phyloP scores from a whole-genome alignment of 2,888 invertebrate species.

The Erpobdella octoculata region DNA sequence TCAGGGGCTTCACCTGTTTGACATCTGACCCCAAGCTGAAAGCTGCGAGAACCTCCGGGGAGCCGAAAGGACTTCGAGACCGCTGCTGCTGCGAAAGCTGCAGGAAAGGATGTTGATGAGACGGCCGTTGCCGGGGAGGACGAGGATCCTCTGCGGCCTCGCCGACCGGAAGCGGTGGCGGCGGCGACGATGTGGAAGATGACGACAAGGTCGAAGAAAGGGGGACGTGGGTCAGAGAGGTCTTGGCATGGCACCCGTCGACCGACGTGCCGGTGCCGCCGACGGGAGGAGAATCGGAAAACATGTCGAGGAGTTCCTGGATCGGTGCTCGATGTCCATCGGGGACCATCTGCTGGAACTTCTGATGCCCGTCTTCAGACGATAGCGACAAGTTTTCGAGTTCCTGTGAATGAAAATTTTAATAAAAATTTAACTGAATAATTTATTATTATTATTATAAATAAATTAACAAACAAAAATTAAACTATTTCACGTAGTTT shows the following conservation, averaged over 20 bases:
- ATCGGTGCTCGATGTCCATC: constrained; percentile 19
- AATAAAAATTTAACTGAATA: background rate
- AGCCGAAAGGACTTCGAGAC: background rate
- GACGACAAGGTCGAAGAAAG: background rate
- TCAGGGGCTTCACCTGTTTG: constrained; percentile 6
- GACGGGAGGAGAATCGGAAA: constrained; percentile 12
- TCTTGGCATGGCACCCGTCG: background rate
- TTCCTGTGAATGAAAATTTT: background rate
- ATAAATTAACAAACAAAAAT: background rate
- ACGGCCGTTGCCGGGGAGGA: background rate
- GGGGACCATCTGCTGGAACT: background rate
- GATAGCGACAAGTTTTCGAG: background rate
- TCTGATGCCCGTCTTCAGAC: background rate
- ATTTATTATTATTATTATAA: background rate
- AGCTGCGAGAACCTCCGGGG: background rate
- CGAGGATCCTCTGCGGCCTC: background rate
- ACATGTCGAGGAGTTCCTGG: constrained; percentile 16
- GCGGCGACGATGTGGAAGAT: background rate
- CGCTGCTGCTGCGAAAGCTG: background rate
- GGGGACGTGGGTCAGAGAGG: background rate
- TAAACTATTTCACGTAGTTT: no score
- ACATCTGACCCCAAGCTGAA: background rate
- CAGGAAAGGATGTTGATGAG: background rate
- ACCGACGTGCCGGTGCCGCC: background rate
- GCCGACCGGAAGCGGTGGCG: background rate